Conservation (phyloP, 1,140 invertebrate genomes). For the Drosophila pectinifera region DNA sequence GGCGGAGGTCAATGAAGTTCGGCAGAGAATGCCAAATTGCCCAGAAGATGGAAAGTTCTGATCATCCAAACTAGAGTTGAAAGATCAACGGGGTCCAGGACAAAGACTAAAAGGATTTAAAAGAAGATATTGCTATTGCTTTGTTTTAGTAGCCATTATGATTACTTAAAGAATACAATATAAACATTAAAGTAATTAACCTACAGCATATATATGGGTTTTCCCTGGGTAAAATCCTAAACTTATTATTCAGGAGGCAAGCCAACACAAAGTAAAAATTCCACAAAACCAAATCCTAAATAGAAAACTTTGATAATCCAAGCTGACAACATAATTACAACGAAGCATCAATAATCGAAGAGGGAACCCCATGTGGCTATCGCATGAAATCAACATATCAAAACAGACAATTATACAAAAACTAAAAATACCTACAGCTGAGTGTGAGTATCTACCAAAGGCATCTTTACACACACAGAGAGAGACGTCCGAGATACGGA, state of each 20-base stretch:
- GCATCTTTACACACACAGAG: slow-evolving; percentile 36
- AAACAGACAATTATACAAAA: slow-evolving; percentile 63
- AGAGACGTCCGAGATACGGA: slow-evolving; percentile 15
- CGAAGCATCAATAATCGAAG: slow-evolving; percentile 54
- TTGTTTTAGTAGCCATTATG: too few species aligned
- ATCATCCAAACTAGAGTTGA: slow-evolving; percentile 3
- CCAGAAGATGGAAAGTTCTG: slow-evolving; percentile 22
- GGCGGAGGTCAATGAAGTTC: slow-evolving; percentile 4
- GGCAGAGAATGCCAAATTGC: neutral
- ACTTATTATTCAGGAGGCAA: neutral
- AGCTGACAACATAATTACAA: slow-evolving; percentile 70
- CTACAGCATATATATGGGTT: too few species aligned
- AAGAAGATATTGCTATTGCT: too few species aligned
- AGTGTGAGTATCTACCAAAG: slow-evolving; percentile 46
- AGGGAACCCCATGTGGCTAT: slow-evolving; percentile 50
- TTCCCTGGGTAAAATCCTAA: neutral
- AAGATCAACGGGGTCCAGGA: slow-evolving; percentile 7
- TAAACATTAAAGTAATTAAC: too few species aligned
- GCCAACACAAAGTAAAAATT: neutral
- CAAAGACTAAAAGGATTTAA: neutral
- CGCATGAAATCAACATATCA: slow-evolving; percentile 73
- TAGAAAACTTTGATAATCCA: slow-evolving; percentile 3
- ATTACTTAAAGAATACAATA: too few species aligned
- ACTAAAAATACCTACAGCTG: slow-evolving; percentile 17
- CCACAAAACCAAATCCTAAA: neutral